Evolutionary conservation across 1,140 invertebrate species (phyloP), one percentile per base, ranked within the genome.

Genomic region (Sminthurinus signatus): DNA sequence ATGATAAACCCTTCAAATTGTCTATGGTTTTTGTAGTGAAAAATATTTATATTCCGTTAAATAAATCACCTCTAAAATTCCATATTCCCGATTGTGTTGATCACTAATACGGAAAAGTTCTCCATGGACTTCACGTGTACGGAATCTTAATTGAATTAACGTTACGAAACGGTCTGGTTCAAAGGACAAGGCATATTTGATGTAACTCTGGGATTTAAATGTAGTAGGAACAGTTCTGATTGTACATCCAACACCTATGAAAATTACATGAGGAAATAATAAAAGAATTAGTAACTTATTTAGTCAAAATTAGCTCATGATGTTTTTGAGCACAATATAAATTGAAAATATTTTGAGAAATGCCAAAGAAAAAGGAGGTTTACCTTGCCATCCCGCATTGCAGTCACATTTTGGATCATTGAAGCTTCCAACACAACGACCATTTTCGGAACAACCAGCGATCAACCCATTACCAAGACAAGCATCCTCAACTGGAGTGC

Each of bases 161-260:
- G 92, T 96, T 17, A 87, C 88, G 73, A 92, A 96, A 58, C 88
- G 82, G 74, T 95, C 89, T 1, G 91, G 91, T 73, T 95, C 91
- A 75, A 97, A 96, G 48, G 89, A 94, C 2, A 97, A 78, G 1
- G 91, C 91, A 77, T 96, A 98, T 74, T 95, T 93, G 4, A 98
- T 90, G 76, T 96, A 98, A 70, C 91, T 94, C 74, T 93, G 89
- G 0, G 86, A 83, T 74, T 91, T 88, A 75, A 98, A 96, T 60
- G 88, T 96, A 27, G 87, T 88, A 19, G 90, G 87, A 57, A 88
- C 87, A 0, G 91, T 94, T 58, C 85, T 84, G 43, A 86, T 84
- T 73, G 88, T 85, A 75, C 96, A 98, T 0, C 85, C 83, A 0
- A 86, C 84, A 23, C 62, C 69, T 65, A 71, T 71, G 61, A n/a